Conservation (phyloP, 2,113 vertebrate genomes). For the Passer montanus region DNA sequence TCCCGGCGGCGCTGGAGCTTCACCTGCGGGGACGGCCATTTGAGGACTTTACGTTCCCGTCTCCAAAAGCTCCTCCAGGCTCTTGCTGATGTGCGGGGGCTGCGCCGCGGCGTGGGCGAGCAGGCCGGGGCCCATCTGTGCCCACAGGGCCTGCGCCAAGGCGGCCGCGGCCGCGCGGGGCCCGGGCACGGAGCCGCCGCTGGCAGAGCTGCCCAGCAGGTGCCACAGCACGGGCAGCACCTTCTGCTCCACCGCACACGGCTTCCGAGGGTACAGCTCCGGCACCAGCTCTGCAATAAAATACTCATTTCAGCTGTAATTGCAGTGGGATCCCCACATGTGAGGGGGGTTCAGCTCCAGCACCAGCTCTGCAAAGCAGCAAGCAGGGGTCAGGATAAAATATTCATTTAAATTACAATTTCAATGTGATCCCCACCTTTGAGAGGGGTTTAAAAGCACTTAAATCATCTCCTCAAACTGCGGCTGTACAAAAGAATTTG, state of each 20-base stretch:
- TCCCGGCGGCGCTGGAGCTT: neutral
- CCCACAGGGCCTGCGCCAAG: neutral
- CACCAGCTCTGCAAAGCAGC: neutral
- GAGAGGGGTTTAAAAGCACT: neutral
- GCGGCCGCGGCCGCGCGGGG: neutral
- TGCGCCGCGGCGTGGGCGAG: neutral
- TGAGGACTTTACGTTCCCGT: rapidly evolving
- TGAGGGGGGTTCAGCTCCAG: neutral
- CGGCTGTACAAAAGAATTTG: neutral
- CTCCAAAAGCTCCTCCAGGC: neutral
- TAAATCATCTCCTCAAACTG: neutral
- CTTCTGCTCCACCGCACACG: neutral
- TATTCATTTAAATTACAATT: neutral
- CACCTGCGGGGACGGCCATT: neutral
- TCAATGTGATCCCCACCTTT: rapidly evolving
- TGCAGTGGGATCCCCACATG: rapidly evolving
- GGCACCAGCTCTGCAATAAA: neutral
- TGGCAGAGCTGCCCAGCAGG: neutral
- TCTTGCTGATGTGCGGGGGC: neutral
- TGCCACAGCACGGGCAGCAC: neutral
- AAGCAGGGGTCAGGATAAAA: neutral
- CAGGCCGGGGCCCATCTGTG: neutral
- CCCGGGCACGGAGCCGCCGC: neutral
- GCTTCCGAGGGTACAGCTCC: neutral
- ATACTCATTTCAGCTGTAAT: neutral